Evolutionary conservation across 64 coral and sea anemone species (phyloP), one percentile per base, ranked within the genome.

Genomic region (Astreopora myriophthalma): DNA sequence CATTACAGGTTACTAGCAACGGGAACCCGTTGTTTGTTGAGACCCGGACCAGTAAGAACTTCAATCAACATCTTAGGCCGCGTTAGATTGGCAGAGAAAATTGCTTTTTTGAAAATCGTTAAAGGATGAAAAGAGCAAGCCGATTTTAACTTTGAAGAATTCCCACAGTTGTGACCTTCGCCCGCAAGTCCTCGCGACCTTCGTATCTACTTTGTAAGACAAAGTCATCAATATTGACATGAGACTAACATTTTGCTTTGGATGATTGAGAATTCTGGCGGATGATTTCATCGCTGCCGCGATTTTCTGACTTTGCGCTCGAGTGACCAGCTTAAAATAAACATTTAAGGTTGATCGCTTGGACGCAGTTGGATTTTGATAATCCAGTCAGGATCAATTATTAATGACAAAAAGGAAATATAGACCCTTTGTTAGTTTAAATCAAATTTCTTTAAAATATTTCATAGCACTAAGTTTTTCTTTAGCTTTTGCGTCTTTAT

Each of bases 11-110:
- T 65, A 38, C 22, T 62, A 55, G 12, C n/a, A n/a, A 64, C 79
- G 26, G 79, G 79, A 64, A 83, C 79, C 79, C 57, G 79, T 13
- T 64, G 19, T 83, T 83, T 52, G 8, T 13, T 38, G 9, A 73
- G 37, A 35, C 6, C 7, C 14, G 1, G 3, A 73, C 66, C 27
- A 33, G 66, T 73, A 22, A 20, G 1, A 22, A 33, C 37, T 19
- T 19, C 3, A 5, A 16, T 73, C 11, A 32, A 19, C 8, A 34
- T 14, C 0, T 36, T 37, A 22, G 2, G 12, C 19, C 3, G 14
- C n/a, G 31, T 73, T 6, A 38, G 14, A 73, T 37, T 35, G 70
- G 20, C 8, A 6, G 70, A 73, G 14, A 37, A 22, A 73, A 6
- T 73, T 64, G 61, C 23, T 24, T 64, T 55, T 1, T 16, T 11